Percentiles rank a stretch among this genome's conserved stretches.
Conservation (phyloP, 2,888 invertebrate species). For the Pandemis heparana region DNA sequence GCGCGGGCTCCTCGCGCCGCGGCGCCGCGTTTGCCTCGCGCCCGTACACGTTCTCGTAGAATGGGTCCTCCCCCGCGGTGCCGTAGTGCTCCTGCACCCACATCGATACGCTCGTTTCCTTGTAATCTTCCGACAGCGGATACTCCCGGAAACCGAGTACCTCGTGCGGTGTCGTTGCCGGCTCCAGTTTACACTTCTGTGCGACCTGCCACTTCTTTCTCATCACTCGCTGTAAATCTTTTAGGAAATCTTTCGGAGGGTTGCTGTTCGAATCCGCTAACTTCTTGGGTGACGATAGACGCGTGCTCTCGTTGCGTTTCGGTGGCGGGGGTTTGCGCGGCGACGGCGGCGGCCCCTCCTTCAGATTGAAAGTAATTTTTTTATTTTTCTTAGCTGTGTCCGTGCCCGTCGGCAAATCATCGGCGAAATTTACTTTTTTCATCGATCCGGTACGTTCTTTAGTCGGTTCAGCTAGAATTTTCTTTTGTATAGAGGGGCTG, state of each 20-base stretch:
- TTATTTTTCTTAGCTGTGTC: slow-evolving; percentile 86
- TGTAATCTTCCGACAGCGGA: slow-evolving; percentile 89
- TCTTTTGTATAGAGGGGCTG: slow-evolving; percentile 69
- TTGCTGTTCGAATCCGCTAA: slow-evolving; percentile 89
- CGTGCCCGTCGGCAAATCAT: slow-evolving; percentile 79
- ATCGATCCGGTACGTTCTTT: slow-evolving; percentile 81
- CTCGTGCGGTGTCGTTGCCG: slow-evolving; percentile 95
- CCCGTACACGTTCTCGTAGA: slow-evolving; percentile 90
- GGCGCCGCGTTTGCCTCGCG: slow-evolving; percentile 60
- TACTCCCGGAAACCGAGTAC: slow-evolving; percentile 96
- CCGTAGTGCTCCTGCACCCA: slow-evolving; percentile 97
- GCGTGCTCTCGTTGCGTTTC: slow-evolving; percentile 90
- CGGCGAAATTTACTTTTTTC: slow-evolving; percentile 87
- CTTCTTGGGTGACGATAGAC: slow-evolving; percentile 91
- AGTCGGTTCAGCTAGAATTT: slow-evolving; percentile 63
- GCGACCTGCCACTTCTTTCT: slow-evolving; percentile 97
- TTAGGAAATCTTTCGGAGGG: slow-evolving; percentile 93
- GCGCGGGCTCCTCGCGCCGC: slow-evolving; percentile 70
- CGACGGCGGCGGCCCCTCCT: slow-evolving; percentile 82
- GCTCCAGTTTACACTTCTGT: slow-evolving; percentile 95
- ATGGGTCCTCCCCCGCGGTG: slow-evolving; percentile 81
- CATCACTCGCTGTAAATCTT: slow-evolving; percentile 96
- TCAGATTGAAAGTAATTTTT: slow-evolving; percentile 88
- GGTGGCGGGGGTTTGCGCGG: slow-evolving; percentile 91
- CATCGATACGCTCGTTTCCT: slow-evolving; percentile 94